Conservation (phyloP, 2,888 invertebrate species). For the Dorcus parallelipipedus region DNA sequence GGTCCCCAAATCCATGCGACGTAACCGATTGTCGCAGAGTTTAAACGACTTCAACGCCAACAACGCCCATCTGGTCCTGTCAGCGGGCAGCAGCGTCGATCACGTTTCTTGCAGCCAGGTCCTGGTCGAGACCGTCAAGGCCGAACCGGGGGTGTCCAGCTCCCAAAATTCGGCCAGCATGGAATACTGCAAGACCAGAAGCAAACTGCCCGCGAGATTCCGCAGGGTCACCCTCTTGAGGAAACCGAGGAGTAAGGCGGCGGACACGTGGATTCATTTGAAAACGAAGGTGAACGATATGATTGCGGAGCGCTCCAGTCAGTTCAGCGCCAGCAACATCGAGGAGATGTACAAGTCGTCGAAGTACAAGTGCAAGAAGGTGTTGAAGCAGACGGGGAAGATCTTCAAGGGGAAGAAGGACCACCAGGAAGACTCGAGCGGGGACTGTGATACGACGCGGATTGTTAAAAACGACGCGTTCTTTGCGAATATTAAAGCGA, state of each 20-base stretch:
- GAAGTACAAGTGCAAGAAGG: slow-evolving; percentile 44
- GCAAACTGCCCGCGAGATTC: slow-evolving; percentile 36
- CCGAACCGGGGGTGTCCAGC: slow-evolving; percentile 3
- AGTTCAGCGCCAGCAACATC: slow-evolving; percentile 39
- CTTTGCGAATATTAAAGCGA: slow-evolving; percentile 30
- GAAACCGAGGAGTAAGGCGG: slow-evolving; percentile 38
- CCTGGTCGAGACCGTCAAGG: slow-evolving; percentile 11
- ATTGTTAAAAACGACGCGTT: slow-evolving; percentile 39
- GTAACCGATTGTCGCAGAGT: slow-evolving; percentile 42
- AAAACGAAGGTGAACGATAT: slow-evolving; percentile 42
- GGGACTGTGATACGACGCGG: slow-evolving; percentile 27
- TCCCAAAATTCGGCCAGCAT: slow-evolving; percentile 25
- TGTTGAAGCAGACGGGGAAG: slow-evolving; percentile 42
- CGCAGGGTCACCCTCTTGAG: slow-evolving; percentile 33
- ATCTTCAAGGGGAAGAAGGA: slow-evolving; percentile 37
- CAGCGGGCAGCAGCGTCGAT: slow-evolving; percentile 40
- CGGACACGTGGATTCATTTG: slow-evolving; percentile 42
- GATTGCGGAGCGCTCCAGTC: slow-evolving; percentile 41
- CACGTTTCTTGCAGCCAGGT: slow-evolving; percentile 45
- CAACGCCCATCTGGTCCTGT: slow-evolving; percentile 31
- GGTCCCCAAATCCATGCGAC: slow-evolving; percentile 40
- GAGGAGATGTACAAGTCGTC: slow-evolving; percentile 47
- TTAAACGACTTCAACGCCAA: slow-evolving; percentile 45
- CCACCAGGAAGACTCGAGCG: slow-evolving; percentile 25
- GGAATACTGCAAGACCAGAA: slow-evolving; percentile 37